phyloP scores from a whole-genome alignment of 2,888 invertebrate species.

The Drosophila emarginata region DNA sequence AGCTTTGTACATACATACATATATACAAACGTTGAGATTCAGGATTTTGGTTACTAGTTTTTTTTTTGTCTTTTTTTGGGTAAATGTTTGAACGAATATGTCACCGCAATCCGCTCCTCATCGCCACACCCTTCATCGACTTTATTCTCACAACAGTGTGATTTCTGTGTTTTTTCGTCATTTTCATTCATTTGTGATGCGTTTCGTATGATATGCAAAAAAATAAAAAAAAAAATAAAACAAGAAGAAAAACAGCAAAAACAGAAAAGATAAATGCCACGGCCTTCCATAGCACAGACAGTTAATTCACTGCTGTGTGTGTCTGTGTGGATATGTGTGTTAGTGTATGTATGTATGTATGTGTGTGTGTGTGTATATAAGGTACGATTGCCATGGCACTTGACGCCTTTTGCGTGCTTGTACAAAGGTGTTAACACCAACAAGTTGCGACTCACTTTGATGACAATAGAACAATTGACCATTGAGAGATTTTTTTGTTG shows the following conservation, averaged over 20 bases:
- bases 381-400: slow-evolving; percentile 8
- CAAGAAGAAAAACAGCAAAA: slow-evolving; percentile 15
- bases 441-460: slow-evolving; percentile 37
- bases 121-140: no score
- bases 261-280: slow-evolving; percentile 4
- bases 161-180: background rate
- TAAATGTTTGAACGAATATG: slow-evolving; percentile 12
- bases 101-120: slow-evolving; percentile 3
- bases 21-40: background rate
- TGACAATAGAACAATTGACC: slow-evolving; percentile 52
- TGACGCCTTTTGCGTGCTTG: slow-evolving; percentile 52
- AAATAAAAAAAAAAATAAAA: background rate
- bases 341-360: background rate
- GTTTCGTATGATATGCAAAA: background rate
- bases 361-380: background rate
- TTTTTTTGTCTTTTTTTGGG: background rate
- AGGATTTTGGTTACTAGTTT: background rate
- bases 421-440: slow-evolving; percentile 46
- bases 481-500: slow-evolving; percentile 22
- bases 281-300: slow-evolving; percentile 11
- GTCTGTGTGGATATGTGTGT: no score
- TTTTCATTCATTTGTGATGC: slow-evolving; percentile 6
- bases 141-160: background rate
- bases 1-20: background rate
- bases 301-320: slow-evolving; percentile 11